Base-by-base conservation (phyloP, 2,888 invertebrate genomes). In the Pheosia gnoma region DNA sequence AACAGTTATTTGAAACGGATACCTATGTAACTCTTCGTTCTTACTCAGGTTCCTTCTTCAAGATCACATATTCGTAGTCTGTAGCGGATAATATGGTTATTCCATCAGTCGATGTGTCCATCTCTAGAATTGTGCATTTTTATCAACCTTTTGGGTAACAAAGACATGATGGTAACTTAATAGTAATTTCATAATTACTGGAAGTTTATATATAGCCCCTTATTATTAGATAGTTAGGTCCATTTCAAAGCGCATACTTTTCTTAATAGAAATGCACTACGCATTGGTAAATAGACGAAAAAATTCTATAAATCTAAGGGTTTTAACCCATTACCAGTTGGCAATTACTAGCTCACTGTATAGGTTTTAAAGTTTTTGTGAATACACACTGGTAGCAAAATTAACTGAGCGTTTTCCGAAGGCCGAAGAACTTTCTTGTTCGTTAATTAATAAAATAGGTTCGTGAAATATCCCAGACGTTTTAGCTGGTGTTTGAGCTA, bases 241-340 rank as follows among this genome's bases (percentile, higher is more conserved):
- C 25, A 25, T 25, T 25, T 25, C 2, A 25, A 1, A 2, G 25
- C 25, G 25, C 0, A 25, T 25, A 25, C 0, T 25, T 25, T 25
- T 25, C 25, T 25, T 25, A 25, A 25, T 25, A 25, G 0, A 25
- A 25, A 25, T 25, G 25, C 25, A 25, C 2, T 25, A 25, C 25
- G 25, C 25, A 25, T 25, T 25, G 2, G 25, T 25, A 25, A 25
- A 25, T 25, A 25, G 25, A n/a, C n/a, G n/a, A n/a, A n/a, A n/a
- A n/a, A n/a, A n/a, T n/a, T n/a, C n/a, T n/a, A n/a, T n/a, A n/a
- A n/a, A n/a, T n/a, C n/a, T 84, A 82, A 82, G 77, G 84, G 77
- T 81, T 83, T 88, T 87, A 88, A 88, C 87, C 87, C 87, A 88
- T 88, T 87, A 88, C 80, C 84, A 87, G 82, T 87, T 86, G 65